Evolutionary conservation across 2,113 vertebrate species (phyloP), one percentile per base, ranked within the genome.

Genomic region (Nematolebias whitei): DNA sequence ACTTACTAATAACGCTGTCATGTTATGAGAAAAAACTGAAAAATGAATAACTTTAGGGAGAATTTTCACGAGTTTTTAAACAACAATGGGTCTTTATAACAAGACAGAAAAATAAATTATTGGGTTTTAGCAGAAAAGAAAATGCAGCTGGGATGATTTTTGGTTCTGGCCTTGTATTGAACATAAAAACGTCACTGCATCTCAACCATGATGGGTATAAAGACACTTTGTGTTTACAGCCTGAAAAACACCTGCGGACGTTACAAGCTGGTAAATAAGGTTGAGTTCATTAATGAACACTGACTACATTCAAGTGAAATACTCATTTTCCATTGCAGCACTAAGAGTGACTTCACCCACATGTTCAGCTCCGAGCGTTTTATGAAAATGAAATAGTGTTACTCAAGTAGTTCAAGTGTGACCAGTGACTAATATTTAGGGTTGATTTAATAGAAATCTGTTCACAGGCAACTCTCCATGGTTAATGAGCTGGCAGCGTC

Each of bases 211-310:
- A 67, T 54, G 60, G 48, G 47, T 59, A 75, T 57, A 67, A 75
- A 73, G 45, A 40, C 5, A 6, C 59, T 65, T 71, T 50, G 8
- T 82, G 83, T 88, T 79, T 79, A 83, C 63, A 23, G 76, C 29
- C 56, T 41, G 61, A 71, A 35, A 35, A 66, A 56, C 79, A 83
- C 62, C 82, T 74, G 77, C 65, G 50, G 44, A 79, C 74, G 13
- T 83, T 80, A 79, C 16, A 47, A 80, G 79, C 80, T 56, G 79
- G 69, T 84, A 72, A 85, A 79, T 71, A 60, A 70, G 38, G 35
- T 59, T 48, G 87, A 84, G 75, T 78, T 78, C 71, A 79, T 83
- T 60, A 73, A 74, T 53, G 74, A 79, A 89, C 88, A 88, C 84
- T 81, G 80, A 74, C 58, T 32, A 48, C 72, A 84, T 88, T 90